These are phyloP conservation scores for Metopolophium dirhodum DNA, from an alignment of 1,140 invertebrate species.

Conservation along the genomic window DNA sequence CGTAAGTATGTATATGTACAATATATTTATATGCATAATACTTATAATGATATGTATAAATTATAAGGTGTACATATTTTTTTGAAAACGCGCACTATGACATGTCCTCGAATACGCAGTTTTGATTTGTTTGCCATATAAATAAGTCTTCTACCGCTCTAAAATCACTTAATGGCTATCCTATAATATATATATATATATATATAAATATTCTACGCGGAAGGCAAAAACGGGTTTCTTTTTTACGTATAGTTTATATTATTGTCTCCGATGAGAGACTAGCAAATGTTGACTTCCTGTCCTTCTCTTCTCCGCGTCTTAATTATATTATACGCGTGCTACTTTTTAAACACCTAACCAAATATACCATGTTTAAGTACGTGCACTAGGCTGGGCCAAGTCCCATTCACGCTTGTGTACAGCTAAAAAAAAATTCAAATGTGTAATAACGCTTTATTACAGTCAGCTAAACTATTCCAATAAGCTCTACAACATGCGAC, in stretches of 20 bases:
- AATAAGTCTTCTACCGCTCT: not conserved
- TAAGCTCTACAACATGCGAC: not conserved
- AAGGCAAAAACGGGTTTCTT: not conserved
- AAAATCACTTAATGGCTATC: not conserved
- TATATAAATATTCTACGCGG: not conserved
- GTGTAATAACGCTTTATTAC: not conserved
- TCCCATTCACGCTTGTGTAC: accelerated
- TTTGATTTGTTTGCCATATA: constrained; percentile 9
- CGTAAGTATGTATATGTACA: not conserved
- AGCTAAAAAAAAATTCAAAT: not conserved
- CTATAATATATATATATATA: not conserved
- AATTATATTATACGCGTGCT: not conserved
- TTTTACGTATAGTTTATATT: not conserved
- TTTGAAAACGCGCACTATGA: not conserved
- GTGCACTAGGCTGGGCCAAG: no score
- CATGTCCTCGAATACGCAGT: not conserved
- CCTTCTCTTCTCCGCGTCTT: not conserved
- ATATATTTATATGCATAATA: not conserved
- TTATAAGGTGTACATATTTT: constrained; percentile 1
- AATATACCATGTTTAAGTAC: not conserved
- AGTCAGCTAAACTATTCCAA: not conserved
- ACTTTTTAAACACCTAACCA: not conserved
- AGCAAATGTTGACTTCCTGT: not conserved
- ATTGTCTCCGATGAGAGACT: not conserved
- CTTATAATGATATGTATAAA: not conserved